phyloP scores from a whole-genome alignment of 2,113 vertebrate species.

The Puntigrus tetrazona region DNA sequence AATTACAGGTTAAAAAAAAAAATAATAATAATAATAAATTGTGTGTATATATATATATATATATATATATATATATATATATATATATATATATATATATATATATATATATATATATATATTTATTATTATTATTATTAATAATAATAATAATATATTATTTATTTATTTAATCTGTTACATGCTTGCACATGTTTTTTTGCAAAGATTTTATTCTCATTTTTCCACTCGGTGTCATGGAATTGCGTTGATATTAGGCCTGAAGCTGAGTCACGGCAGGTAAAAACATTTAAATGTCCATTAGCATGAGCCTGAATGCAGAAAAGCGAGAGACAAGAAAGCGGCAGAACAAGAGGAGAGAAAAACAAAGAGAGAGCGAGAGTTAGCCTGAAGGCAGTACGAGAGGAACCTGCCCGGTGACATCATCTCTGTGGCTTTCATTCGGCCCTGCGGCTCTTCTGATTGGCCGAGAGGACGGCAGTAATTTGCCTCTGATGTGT shows the following conservation, averaged over 20 bases:
- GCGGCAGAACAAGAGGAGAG: background rate
- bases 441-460: conserved; percentile 19
- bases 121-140: too few species aligned
- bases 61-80: too few species aligned
- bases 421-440: conserved; percentile 64
- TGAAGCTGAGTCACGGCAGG: background rate
- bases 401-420: conserved; percentile 59
- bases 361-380: background rate
- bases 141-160: too few species aligned
- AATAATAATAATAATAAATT: too few species aligned
- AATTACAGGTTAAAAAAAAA: too few species aligned
- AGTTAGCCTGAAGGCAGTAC: conserved; percentile 7
- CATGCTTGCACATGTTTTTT: background rate
- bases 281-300: conserved; percentile 5
- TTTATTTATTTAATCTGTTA: too few species aligned
- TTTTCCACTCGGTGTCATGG: background rate
- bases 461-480: conserved; percentile 76
- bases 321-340: background rate
- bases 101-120: too few species aligned
- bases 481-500: conserved; percentile 66
- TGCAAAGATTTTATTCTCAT: background rate
- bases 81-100: too few species aligned
- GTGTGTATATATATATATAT: too few species aligned
- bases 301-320: background rate
- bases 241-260: background rate